Conservation (phyloP, 1,140 invertebrate species). For the Antheraea pernyi region DNA sequence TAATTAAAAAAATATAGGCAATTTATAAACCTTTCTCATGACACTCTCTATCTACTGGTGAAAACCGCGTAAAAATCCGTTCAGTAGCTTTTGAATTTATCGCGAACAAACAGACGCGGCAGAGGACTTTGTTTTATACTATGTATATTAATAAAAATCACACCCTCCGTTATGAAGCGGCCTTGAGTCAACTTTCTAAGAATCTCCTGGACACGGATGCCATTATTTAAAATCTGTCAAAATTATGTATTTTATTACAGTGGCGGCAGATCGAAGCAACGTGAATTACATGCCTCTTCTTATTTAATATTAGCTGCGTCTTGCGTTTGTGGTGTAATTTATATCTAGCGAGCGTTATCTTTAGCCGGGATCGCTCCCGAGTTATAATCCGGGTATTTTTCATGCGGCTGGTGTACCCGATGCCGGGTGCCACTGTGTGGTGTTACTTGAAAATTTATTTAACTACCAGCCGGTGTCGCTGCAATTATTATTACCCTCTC, state of each 20-base stretch:
- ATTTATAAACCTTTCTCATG: too few relatives aligned
- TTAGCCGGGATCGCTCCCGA: slow-evolving; percentile 64
- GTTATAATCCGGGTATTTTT: slow-evolving; percentile 77
- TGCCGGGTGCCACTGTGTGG: slow-evolving; percentile 35
- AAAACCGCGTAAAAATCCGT: too few relatives aligned
- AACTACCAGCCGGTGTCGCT: slow-evolving; percentile 46
- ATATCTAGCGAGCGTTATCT: slow-evolving; percentile 73
- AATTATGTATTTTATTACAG: slow-evolving; percentile 74
- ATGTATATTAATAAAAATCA: too few relatives aligned
- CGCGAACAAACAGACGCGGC: too few relatives aligned
- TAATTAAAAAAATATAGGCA: too few relatives aligned
- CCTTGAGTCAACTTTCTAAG: slow-evolving; percentile 56
- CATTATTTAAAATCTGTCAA: slow-evolving; percentile 78
- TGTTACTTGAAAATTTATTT: slow-evolving; percentile 66
- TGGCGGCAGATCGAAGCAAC: slow-evolving; percentile 54
- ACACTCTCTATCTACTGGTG: too few relatives aligned
- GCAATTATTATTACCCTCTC: slow-evolving; percentile 61
- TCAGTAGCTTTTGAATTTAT: too few relatives aligned
- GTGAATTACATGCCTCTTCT: slow-evolving; percentile 76
- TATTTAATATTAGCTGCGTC: slow-evolving; percentile 77
- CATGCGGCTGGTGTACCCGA: slow-evolving; percentile 51
- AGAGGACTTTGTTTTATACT: too few relatives aligned
- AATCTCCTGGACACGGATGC: slow-evolving; percentile 69
- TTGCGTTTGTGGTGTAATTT: slow-evolving; percentile 74
- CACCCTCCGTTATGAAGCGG: slow-evolving; percentile 16